Evolutionary conservation across 2,797 vertebrate genomes (phyloP).

Genomic region (Pseudopleuronectes americanus): DNA sequence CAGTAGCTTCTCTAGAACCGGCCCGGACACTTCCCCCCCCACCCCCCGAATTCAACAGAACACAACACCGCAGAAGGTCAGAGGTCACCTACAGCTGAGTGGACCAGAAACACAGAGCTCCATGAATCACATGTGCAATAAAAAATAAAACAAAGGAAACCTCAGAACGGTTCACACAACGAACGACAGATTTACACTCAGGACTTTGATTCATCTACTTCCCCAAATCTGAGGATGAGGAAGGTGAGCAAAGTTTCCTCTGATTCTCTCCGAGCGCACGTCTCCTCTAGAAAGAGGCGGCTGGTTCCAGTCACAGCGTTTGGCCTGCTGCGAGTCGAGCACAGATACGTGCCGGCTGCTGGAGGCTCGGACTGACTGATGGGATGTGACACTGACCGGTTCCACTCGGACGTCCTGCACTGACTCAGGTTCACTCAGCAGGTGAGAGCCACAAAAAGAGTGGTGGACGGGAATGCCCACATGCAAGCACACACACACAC

Average conservation of each 20-base stretch:
- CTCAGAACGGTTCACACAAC: slow-evolving; percentile 1
- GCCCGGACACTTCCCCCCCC: not conserved
- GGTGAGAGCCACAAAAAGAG: slow-evolving; percentile 8
- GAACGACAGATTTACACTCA: too few relatives aligned
- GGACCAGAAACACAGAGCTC: slow-evolving; percentile 57
- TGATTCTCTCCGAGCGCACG: slow-evolving; percentile 29
- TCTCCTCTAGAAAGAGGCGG: not conserved
- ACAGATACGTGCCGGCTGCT: slow-evolving; percentile 33
- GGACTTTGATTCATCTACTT: slow-evolving; percentile 7
- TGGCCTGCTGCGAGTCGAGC: not conserved
- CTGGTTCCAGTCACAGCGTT: slow-evolving; percentile 41
- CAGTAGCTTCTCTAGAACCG: slow-evolving; percentile 58
- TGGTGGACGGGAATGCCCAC: slow-evolving; percentile 35
- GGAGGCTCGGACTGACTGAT: not conserved
- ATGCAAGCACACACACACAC: not conserved
- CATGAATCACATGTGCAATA: slow-evolving; percentile 27
- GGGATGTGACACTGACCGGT: slow-evolving; percentile 45
- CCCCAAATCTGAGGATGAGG: slow-evolving; percentile 26
- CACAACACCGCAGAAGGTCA: slow-evolving; percentile 62
- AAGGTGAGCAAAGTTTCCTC: slow-evolving; percentile 43
- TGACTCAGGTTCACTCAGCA: slow-evolving; percentile 49
- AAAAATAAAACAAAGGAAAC: slow-evolving; percentile 4
- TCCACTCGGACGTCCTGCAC: slow-evolving; percentile 60
- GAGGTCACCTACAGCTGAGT: slow-evolving; percentile 60
- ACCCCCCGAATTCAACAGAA: slow-evolving; percentile 24